Conservation (phyloP, 2,888 invertebrate species). For the Corythucha ciliata region DNA sequence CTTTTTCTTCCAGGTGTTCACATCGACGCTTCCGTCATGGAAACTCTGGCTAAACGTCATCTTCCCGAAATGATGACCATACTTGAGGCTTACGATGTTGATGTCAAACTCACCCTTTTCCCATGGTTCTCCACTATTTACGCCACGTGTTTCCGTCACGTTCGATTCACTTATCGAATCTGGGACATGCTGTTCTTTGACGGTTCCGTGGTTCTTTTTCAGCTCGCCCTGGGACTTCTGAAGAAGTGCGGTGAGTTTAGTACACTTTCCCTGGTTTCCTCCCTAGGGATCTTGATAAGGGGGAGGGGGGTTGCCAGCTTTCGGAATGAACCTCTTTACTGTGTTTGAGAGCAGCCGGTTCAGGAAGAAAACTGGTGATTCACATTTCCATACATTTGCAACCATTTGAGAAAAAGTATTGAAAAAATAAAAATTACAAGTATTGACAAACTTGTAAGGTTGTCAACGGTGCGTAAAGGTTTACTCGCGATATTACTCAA, state of each 20-base stretch:
- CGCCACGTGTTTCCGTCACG: constrained; percentile 66
- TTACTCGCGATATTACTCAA: too few species aligned
- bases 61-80: constrained; percentile 81
- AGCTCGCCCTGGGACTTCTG: constrained; percentile 87
- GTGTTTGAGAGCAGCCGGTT: too few species aligned
- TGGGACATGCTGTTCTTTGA: constrained; percentile 98
- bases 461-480: too few species aligned
- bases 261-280: background rate
- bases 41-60: constrained; percentile 81
- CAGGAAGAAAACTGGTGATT: too few species aligned
- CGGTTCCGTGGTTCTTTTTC: constrained; percentile 89
- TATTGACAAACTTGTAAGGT: too few species aligned
- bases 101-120: constrained; percentile 87
- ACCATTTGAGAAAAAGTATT: too few species aligned
- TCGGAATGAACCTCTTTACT: too few species aligned
- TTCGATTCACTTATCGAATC: constrained; percentile 82
- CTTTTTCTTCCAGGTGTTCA: constrained; percentile 57
- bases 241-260: constrained; percentile 54
- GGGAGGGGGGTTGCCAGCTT: too few species aligned
- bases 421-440: too few species aligned
- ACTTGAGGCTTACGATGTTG: constrained; percentile 88
- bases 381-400: too few species aligned
- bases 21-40: constrained; percentile 92
- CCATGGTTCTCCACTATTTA: constrained; percentile 97
- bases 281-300: constrained; percentile 2